phyloP scores from a whole-genome alignment of 2,113 vertebrate species.

The Ranitomeya imitator region DNA sequence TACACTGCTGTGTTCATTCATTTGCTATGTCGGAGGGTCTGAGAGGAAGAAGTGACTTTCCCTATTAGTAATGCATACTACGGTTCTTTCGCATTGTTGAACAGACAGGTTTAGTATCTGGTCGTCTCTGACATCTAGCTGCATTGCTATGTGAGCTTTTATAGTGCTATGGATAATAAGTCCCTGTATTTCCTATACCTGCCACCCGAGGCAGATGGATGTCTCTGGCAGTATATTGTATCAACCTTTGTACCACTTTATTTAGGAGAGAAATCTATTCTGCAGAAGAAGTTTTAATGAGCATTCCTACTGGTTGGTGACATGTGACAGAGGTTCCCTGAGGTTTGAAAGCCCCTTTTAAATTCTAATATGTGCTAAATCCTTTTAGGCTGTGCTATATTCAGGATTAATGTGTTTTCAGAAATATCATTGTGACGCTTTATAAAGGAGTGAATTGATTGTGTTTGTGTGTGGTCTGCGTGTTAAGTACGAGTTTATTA shows the following conservation, averaged over 20 bases:
- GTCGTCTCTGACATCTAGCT: slow-evolving; percentile 36
- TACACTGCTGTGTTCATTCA: slow-evolving; percentile 6
- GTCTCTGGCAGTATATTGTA: slow-evolving; percentile 29
- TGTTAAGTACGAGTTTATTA: slow-evolving; percentile 1
- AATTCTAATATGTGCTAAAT: slow-evolving; percentile 18
- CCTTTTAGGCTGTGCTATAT: slow-evolving; percentile 5
- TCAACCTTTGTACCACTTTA: slow-evolving; percentile 42
- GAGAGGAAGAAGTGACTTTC: neutral
- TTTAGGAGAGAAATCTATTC: slow-evolving; percentile 39
- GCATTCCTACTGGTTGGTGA: slow-evolving; percentile 44
- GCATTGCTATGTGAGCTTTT: slow-evolving; percentile 38
- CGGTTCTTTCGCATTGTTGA: slow-evolving; percentile 24
- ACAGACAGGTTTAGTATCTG: slow-evolving; percentile 22
- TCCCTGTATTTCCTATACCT: slow-evolving; percentile 3
- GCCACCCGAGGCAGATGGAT: slow-evolving; percentile 47
- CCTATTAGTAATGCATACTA: slow-evolving; percentile 1
- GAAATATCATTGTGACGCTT: neutral
- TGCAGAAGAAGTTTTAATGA: slow-evolving; percentile 42
- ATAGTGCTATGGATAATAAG: slow-evolving; percentile 12
- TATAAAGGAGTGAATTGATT: slow-evolving; percentile 4
- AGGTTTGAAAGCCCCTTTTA: slow-evolving; percentile 20
- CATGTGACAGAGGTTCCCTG: neutral
- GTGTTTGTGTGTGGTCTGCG: slow-evolving; percentile 14
- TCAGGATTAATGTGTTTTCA: slow-evolving; percentile 20
- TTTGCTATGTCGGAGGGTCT: neutral